Percentiles rank a stretch among this genome's conserved stretches.
Evolutionary conservation across 2,797 vertebrate species (phyloP).

Genomic region (Jordanella pulchra): DNA sequence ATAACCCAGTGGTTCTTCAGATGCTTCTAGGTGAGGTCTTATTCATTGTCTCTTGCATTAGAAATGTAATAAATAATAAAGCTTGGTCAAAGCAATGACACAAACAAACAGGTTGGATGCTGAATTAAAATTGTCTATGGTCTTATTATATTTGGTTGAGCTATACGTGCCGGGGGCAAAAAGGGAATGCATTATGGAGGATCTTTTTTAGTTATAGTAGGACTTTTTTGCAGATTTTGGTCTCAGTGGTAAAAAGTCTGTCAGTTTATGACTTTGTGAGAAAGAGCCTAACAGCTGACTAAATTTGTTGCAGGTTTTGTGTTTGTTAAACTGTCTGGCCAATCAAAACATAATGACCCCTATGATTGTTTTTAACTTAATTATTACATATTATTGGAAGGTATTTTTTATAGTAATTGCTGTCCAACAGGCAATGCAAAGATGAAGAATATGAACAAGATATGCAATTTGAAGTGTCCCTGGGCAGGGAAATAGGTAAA

Average conservation of each 20-base stretch:
- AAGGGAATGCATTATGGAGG: conserved; percentile 14
- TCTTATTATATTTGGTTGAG: conserved; percentile 1
- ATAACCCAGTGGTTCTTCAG: background rate
- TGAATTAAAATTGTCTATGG: conserved; percentile 5
- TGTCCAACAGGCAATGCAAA: background rate
- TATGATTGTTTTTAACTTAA: background rate
- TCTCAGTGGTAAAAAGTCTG: conserved; percentile 38
- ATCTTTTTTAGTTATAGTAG: conserved; percentile 6
- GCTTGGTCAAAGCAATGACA: background rate
- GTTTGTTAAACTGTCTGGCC: background rate
- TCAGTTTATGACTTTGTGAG: conserved; percentile 16
- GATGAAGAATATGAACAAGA: background rate
- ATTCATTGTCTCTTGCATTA: conserved; percentile 11
- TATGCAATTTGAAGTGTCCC: background rate
- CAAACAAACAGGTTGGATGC: conserved; percentile 3
- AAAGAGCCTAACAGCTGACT: conserved; percentile 15
- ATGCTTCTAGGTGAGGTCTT: conserved; percentile 4
- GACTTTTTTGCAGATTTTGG: conserved; percentile 36
- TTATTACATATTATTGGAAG: background rate
- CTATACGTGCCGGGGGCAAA: background rate
- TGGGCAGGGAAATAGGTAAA: background rate
- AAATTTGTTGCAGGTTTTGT: conserved; percentile 10
- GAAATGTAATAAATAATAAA: background rate
- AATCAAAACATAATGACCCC: background rate
- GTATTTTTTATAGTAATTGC: background rate